Percentiles rank a stretch among this genome's conserved stretches.
Evolutionary conservation across 2,113 vertebrate species (phyloP).

Genomic region (Ramphastos sulfuratus): DNA sequence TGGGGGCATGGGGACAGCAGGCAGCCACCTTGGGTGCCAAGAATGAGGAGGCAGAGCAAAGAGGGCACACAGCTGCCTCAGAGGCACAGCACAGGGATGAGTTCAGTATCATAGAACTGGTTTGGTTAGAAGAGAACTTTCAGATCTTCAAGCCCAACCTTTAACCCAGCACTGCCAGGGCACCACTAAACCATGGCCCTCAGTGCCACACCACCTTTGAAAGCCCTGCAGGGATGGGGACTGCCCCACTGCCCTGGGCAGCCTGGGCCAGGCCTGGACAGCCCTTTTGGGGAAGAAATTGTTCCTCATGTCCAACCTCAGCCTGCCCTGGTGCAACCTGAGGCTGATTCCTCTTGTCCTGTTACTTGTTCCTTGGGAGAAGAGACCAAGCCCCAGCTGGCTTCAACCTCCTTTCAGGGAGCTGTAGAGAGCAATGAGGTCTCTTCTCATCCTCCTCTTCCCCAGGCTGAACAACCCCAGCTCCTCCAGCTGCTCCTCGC

Average conservation of each 20-base stretch:
- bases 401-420: no score
- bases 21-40: neutral
- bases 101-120: neutral
- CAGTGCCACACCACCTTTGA: neutral
- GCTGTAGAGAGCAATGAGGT: no score
- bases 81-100: neutral
- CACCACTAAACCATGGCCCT: neutral
- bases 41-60: neutral
- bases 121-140: neutral
- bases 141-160: neutral
- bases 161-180: neutral
- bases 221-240: neutral
- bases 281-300: neutral
- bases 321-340: no score
- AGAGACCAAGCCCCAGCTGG: no score
- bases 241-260: neutral
- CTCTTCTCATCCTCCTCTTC: no score
- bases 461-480: no score
- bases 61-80: neutral
- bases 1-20: neutral
- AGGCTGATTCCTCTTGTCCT: no score
- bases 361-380: no score
- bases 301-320: no score
- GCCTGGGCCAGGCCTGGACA: neutral
- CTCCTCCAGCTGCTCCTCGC: no score